Percentiles rank a stretch among this genome's conserved stretches.
These are phyloP conservation scores for Serranus cabrilla DNA, from an alignment of 2,797 vertebrate genomes.

Conservation along the genomic window DNA sequence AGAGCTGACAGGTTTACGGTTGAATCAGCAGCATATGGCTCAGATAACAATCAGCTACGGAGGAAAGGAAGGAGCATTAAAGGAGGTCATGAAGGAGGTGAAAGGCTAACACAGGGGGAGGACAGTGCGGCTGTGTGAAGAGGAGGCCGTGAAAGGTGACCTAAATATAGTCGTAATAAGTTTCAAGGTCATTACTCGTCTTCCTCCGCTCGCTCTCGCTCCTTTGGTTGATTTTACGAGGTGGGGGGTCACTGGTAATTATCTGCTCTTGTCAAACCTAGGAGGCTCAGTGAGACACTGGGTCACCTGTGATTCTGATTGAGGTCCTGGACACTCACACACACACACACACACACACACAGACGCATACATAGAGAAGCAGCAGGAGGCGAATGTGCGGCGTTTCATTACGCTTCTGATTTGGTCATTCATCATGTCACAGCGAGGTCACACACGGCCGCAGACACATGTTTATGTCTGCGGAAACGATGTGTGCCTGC, in stretches of 20 bases:
- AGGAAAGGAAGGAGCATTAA: conserved; percentile 15
- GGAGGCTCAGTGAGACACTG: conserved; percentile 46
- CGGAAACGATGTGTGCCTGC: conserved; percentile 23
- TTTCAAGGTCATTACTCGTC: conserved; percentile 51
- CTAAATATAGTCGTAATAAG: conserved; percentile 35
- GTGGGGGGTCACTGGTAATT: conserved; percentile 67
- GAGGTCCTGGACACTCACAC: conserved; percentile 47
- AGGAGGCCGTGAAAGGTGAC: conserved; percentile 27
- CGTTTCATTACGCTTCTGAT: conserved; percentile 77
- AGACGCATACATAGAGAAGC: conserved; percentile 36
- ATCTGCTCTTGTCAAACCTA: conserved; percentile 68
- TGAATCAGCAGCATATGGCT: conserved; percentile 20
- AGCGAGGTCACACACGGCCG: conserved; percentile 61
- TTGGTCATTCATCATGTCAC: conserved; percentile 79
- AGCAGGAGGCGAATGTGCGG: conserved; percentile 57
- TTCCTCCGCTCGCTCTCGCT: conserved; percentile 13
- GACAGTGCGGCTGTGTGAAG: conserved; percentile 2
- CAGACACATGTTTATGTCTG: conserved; percentile 62
- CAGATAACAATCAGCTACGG: not conserved
- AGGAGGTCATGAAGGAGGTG: conserved; percentile 23
- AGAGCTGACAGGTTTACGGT: conserved; percentile 27
- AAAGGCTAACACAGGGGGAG: conserved; percentile 22
- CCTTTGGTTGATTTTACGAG: conserved; percentile 45
- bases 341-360: conserved; percentile 24
- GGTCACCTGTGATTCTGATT: conserved; percentile 76